Evolutionary conservation across 2,797 vertebrate genomes (phyloP), one percentile per base, ranked within the genome.

Genomic region (Peromyscus nudipes): DNA sequence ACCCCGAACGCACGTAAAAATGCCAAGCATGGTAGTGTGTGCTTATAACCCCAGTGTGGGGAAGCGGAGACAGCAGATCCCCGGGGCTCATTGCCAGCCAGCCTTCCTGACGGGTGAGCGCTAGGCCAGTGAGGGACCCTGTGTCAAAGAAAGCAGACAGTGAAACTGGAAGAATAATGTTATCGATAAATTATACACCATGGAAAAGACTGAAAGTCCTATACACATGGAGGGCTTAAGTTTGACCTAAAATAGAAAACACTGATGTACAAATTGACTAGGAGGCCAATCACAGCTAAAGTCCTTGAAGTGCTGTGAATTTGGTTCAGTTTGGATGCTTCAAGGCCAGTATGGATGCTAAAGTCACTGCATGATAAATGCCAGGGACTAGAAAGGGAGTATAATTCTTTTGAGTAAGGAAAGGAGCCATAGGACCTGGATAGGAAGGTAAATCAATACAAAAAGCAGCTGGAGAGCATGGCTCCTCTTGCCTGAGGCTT

Each of bases 231-330:
- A 25, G 37, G 77, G 46, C 34, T 0, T 65, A 80, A 80, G 14
- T 75, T 31, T 75, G 52, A 80, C 31, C 65, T 94, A 60, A 92
- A 92, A 80, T 37, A 77, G 49, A 34, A 92, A 57, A 92, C 6
- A n/a, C 40, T 52, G 79, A 89, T 37, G 60, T 73, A 46, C 77
- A 89, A 40, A 43, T 29, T 80, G n/a, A 60, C 10, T 1, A 67
- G 27, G 16, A 37, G 17, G 6, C 34, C 49, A 65, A 12, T 73
- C 64, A 43, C 64, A 52, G 14, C 29, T 52, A 37, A 89, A 67
- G 46, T 85, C 79, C 84, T 81, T 84, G 79, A 94, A 67, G 14
- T 65, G 55, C 55, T 80, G 62, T 21, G 10, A 93, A 5, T 60
- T 31, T 86, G 84, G 83, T 27, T 92, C 29, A 60, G 37, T 80